A percentile compares a stretch with the other conserved stretches of the same genome.
Conservation (phyloP, 2,888 invertebrate species). For the Aphodius granarius region DNA sequence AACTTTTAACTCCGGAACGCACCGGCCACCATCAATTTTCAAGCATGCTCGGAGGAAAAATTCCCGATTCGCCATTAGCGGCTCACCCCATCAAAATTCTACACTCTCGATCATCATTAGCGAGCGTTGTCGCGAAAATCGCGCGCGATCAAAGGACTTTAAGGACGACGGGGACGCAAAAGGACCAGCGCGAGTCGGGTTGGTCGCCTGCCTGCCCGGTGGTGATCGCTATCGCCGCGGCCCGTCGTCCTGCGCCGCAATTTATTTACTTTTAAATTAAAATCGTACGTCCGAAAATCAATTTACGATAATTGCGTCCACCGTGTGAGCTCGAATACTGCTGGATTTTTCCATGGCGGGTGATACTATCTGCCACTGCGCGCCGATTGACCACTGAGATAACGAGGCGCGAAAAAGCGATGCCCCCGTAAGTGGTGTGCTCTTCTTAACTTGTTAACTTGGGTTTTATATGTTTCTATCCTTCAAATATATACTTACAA, state of each 20-base stretch:
- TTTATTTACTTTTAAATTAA: constrained; percentile 47
- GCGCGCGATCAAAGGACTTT: neutral
- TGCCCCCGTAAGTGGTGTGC: neutral
- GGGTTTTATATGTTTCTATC: too few relatives aligned
- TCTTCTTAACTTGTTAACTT: neutral
- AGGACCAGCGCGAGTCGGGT: neutral
- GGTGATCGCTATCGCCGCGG: constrained; percentile 38
- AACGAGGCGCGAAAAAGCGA: constrained; percentile 10
- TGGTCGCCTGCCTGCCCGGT: constrained; percentile 17
- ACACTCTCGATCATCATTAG: neutral
- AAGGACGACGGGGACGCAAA: neutral
- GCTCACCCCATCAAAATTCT: neutral
- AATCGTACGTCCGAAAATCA: constrained; percentile 48
- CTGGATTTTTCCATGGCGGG: constrained; percentile 22
- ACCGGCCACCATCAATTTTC: neutral
- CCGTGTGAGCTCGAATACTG: neutral
- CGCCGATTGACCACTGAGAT: constrained; percentile 28
- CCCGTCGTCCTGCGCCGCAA: constrained; percentile 31
- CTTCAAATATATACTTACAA: too few relatives aligned
- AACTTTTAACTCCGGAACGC: neutral
- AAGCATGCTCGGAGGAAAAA: neutral
- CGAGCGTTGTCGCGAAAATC: neutral
- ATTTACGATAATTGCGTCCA: constrained; percentile 48
- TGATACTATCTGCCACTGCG: constrained; percentile 20
- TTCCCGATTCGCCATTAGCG: neutral